Base-by-base conservation (phyloP, 2,113 vertebrate species). In the Leuciscus idus region DNA sequence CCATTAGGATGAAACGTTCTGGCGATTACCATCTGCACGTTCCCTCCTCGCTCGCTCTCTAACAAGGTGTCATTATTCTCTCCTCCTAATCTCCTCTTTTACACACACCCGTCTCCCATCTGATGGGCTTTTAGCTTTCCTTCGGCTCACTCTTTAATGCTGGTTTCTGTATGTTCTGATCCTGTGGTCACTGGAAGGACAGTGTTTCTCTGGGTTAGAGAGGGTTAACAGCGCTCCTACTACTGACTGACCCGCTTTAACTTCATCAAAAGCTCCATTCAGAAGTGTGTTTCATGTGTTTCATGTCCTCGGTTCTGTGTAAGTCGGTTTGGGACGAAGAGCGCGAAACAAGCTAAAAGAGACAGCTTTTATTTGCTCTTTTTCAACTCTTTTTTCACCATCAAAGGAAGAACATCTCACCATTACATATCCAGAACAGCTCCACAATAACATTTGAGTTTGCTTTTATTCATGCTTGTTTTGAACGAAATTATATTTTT, bases 1-100 rank as follows among this genome's bases (percentile, higher is more conserved):
- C 86, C 87, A 88, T 87, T 89, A 88, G 84, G 88, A 81, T 85
- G 87, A 89, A 88, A 87, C 77, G 87, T 86, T 85, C 46, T 48
- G 46, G 61, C 50, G 85, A 87, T 89, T 90, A 89, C 77, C 64
- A 23, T 57, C 81, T 36, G n/a, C 61, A 39, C 73, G 33, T 43
- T 57, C 46, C 43, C 19, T 50, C 77, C 43, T 50, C 28, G 39
- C 21, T 57, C 52, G 19, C 78, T 50, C 50, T 64, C 80, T 88
- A 88, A 89, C 89, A 90, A 90, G 85, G 83, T 88, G 81, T 83
- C 59, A 85, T 90, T 89, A 90, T 85, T 50, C 36, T 10, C 17
- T 48, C 50, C 23, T 61, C 66, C 83, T 82, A 78, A 57, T 79
- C 84, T 85, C 74, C 52, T 61, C 57, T 36, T 62, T 80, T 36